Evolutionary conservation across 2,113 vertebrate genomes (phyloP).

Genomic region (Myocastor coypus): DNA sequence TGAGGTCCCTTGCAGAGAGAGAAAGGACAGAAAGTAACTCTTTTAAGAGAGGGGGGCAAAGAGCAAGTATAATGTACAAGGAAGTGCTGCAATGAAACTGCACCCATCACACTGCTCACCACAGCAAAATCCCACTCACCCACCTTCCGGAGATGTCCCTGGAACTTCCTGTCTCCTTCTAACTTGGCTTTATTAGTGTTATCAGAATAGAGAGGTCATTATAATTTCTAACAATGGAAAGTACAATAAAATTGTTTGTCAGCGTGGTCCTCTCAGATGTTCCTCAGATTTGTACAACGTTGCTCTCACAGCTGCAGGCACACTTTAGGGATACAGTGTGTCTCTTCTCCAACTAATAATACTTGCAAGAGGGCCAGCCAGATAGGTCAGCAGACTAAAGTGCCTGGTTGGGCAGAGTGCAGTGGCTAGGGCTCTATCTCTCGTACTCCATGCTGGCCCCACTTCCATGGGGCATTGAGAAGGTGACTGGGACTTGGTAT

Average conservation of each 20-base stretch:
- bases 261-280: neutral
- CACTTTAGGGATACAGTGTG: neutral
- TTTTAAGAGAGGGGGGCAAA: neutral
- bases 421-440: no score
- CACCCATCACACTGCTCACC: neutral
- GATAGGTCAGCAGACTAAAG: no score
- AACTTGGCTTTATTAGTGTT: neutral
- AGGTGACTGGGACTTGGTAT: no score
- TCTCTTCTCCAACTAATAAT: neutral
- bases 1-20: neutral
- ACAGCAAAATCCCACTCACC: neutral
- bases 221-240: slow-evolving; percentile 12
- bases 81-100: neutral
- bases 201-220: neutral
- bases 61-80: neutral
- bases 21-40: neutral
- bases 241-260: neutral
- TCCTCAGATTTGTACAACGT: neutral
- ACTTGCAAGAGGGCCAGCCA: neutral
- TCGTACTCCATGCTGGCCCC: no score
- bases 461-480: no score
- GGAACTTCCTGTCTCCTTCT: neutral
- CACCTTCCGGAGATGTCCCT: neutral
- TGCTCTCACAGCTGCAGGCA: neutral
- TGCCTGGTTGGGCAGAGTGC: no score